A percentile compares a stretch with the other conserved stretches of the same genome.
Conservation (phyloP, 2,888 invertebrate species). For the Megalurothrips usitatus region DNA sequence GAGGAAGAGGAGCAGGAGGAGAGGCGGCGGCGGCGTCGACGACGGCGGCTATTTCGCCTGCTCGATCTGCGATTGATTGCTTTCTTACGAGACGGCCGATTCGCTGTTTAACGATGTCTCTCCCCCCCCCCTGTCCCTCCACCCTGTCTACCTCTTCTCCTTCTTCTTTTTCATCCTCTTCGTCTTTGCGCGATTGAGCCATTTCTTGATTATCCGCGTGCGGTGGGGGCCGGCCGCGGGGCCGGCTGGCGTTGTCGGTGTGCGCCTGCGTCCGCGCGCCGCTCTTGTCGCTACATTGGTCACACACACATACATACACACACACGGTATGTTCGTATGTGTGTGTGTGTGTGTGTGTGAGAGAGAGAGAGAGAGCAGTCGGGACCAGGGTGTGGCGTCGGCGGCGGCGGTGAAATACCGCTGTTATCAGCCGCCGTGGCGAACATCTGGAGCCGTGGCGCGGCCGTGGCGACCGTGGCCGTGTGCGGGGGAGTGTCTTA, state of each 20-base stretch:
- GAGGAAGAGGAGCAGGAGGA: not conserved
- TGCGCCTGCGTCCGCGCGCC: not conserved
- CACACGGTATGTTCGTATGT: not conserved
- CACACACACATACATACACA: not conserved
- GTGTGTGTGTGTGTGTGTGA: too few relatives aligned
- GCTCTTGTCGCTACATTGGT: constrained; percentile 10
- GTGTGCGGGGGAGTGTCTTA: not conserved
- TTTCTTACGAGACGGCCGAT: constrained; percentile 22
- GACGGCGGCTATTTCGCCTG: constrained; percentile 19
- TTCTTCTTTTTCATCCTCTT: too few relatives aligned
- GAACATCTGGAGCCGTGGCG: not conserved
- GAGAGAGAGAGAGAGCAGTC: too few relatives aligned
- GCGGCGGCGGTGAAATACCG: constrained; percentile 21
- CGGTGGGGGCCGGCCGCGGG: not conserved
- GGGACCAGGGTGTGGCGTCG: not conserved
- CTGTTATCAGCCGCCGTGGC: not conserved
- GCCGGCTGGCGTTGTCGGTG: not conserved
- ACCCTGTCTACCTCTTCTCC: not conserved
- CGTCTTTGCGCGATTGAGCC: constrained; percentile 1
- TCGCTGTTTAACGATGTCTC: constrained; percentile 18
- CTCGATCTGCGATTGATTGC: constrained; percentile 24
- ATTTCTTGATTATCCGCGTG: constrained; percentile 12
- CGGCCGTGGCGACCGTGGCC: not conserved
- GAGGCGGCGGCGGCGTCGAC: not conserved
- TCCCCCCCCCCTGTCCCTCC: not conserved